Conservation (phyloP, 2,113 vertebrate species). For the Bufo bufo region DNA sequence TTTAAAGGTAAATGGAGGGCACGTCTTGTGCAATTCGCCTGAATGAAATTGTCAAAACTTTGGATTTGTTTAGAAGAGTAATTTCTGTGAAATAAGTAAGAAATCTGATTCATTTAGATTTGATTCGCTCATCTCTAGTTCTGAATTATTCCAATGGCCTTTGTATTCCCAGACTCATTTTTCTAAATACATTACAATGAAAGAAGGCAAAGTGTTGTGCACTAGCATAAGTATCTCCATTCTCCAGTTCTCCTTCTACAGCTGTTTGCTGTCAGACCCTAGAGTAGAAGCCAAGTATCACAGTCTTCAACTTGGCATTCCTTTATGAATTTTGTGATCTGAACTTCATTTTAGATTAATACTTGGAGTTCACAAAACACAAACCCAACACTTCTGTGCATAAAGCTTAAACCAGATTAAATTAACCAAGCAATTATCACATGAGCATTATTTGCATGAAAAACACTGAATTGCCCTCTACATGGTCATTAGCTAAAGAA, state of each 20-base stretch:
- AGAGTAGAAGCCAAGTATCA: slow-evolving; percentile 49
- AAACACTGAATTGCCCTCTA: background rate
- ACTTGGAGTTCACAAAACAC: slow-evolving; percentile 13
- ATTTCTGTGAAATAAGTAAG: no score
- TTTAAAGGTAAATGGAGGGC: no score
- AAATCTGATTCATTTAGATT: no score
- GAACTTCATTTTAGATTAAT: slow-evolving; percentile 44
- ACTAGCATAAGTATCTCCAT: slow-evolving; percentile 10
- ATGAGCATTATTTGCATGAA: background rate
- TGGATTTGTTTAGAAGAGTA: no score
- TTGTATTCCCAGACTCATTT: background rate
- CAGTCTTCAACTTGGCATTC: slow-evolving; percentile 51
- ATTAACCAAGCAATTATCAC: slow-evolving; percentile 10
- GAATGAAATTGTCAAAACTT: no score
- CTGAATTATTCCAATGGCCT: background rate
- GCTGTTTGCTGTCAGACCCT: slow-evolving; percentile 54
- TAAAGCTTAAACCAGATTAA: background rate
- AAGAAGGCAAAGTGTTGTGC: slow-evolving; percentile 10
- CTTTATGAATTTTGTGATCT: slow-evolving; percentile 20
- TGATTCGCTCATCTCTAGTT: no score
- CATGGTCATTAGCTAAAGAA: slow-evolving; percentile 5
- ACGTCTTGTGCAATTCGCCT: no score
- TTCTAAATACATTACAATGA: background rate
- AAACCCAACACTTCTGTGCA: background rate
- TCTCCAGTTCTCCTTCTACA: slow-evolving; percentile 34